Evolutionary conservation across 2,797 vertebrate genomes (phyloP), one percentile per base, ranked within the genome.

Genomic region (Novumbra hubbsi): DNA sequence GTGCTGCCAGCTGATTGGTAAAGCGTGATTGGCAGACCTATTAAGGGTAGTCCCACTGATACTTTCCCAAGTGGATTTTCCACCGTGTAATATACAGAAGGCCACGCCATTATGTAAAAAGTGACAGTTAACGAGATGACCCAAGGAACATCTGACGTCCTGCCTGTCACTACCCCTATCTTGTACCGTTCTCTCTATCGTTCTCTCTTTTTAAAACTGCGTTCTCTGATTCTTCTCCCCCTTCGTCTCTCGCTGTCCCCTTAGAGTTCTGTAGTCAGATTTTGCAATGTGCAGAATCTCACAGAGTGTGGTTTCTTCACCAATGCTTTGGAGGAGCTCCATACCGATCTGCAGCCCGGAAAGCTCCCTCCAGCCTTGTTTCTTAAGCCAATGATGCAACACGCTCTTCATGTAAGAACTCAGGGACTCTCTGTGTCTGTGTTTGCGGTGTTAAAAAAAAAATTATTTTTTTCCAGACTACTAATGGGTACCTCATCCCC

Each of bases 311-410:
- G 81, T 8, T 80, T 87, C 66, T 80, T 81, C 72, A 70, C 81
- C 14, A 92, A 93, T 84, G 92, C 90, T 45, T 75, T 95, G 72
- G 85, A 89, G 69, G 95, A 96, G 75, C 89, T 96, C 79, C 77
- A 78, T 71, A 82, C 83, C 24, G 81, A 80, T 15, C 76, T 89
- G 76, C 86, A 89, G 17, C 94, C 94, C 6, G 94, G 94, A 30
- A 85, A 84, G 50, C 82, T 94, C 64, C 97, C 96, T 78, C 95
- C 97, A 1, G 87, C 90, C 19, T 74, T 82, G 4, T 81, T 95
- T 84, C 86, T 98, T 74, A 91, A 93, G 64, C 90, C 93, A 74
- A 92, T 98, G 76, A 86, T 99, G 72, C 89, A 94, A 52, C 92
- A 94, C 6, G 88, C 93, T 68, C 88, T 97, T 2, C 91, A 95